Conservation (phyloP, 2,888 invertebrate genomes). For the Eupeodes luniger region DNA sequence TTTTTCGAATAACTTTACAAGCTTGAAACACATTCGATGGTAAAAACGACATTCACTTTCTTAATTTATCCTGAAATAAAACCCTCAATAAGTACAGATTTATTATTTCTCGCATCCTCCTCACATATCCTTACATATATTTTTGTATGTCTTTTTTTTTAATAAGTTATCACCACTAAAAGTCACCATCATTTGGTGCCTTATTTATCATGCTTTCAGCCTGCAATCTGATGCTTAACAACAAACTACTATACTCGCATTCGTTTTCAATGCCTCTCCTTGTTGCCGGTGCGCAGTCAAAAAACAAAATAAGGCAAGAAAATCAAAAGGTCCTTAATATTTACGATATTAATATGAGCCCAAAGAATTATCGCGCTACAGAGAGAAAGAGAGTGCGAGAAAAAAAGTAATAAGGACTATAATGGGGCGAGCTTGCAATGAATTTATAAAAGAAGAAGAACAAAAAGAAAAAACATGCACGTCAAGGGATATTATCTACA, state of each 20-base stretch:
- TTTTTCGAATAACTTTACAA: too few relatives aligned
- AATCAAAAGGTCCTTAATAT: constrained; percentile 56
- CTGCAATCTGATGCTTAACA: constrained; percentile 57
- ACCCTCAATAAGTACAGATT: not conserved
- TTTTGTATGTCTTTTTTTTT: not conserved
- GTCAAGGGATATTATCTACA: constrained; percentile 21
- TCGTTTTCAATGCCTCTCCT: too few relatives aligned
- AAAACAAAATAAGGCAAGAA: constrained; percentile 10
- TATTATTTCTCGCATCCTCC: not conserved
- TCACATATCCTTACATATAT: not conserved
- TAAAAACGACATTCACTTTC: not conserved
- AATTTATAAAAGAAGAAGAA: constrained; percentile 33
- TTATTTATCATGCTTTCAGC: constrained; percentile 47
- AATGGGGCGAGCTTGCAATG: constrained; percentile 36
- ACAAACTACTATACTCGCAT: not conserved
- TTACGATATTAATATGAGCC: constrained; percentile 57
- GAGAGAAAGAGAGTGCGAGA: not conserved
- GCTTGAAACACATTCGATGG: too few relatives aligned
- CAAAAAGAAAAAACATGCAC: constrained; percentile 18
- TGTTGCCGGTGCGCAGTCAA: constrained; percentile 13
- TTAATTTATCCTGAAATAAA: not conserved
- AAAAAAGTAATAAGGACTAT: constrained; percentile 62
- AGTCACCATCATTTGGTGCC: constrained; percentile 41
- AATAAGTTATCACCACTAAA: constrained; percentile 53
- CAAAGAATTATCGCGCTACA: constrained; percentile 56